Conservation (phyloP, 2,888 invertebrate species). For the Eupithecia inturbata region DNA sequence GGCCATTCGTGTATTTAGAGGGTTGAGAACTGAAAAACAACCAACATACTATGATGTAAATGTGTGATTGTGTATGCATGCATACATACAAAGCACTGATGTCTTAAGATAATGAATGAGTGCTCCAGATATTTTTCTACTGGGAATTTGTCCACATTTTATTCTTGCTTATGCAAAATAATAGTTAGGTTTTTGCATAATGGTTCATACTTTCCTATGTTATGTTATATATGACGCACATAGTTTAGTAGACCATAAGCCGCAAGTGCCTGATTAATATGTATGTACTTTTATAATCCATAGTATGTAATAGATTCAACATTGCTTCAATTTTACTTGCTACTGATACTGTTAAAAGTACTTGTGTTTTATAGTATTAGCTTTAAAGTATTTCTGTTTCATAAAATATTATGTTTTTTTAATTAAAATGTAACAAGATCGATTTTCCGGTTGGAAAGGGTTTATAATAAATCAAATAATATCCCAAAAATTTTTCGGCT, state of each 20-base stretch:
- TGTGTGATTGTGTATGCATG: not conserved
- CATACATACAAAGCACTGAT: not conserved
- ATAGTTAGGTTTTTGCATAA: not conserved
- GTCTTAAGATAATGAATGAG: not conserved
- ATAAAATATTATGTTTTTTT: not conserved
- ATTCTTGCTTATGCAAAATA: not conserved
- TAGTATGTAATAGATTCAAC: not conserved
- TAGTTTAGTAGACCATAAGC: not conserved
- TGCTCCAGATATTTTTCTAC: not conserved
- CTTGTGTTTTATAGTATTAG: not conserved
- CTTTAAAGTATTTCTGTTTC: not conserved
- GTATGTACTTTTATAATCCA: not conserved
- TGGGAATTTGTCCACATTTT: not conserved
- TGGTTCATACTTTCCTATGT: not conserved
- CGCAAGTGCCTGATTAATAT: not conserved
- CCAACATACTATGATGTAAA: not conserved
- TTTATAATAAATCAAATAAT: no score
- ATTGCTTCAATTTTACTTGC: not conserved
- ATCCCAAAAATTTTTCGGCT: no score
- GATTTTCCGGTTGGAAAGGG: no score
- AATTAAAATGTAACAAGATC: no score
- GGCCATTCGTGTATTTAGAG: no score
- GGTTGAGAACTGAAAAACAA: no score
- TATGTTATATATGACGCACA: no score
- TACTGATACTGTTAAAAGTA: not conserved